Base-by-base conservation (phyloP, 2,888 invertebrate species). In the Cheilosia impressa region DNA sequence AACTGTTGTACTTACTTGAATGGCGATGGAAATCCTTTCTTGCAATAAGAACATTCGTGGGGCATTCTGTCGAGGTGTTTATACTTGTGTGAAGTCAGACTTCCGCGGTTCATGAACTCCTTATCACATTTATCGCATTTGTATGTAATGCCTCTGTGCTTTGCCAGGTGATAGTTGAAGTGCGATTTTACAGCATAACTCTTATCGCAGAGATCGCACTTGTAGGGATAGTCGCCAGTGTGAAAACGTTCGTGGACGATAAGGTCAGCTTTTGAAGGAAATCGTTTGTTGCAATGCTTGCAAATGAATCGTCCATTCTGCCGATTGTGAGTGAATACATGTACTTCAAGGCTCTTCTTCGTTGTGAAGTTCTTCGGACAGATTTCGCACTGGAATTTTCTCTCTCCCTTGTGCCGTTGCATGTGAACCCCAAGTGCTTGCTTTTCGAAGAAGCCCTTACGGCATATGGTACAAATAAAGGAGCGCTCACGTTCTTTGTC, bases 211-310 rank as follows among this genome's bases (percentile, higher is more conserved):
- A 62, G 22, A 7, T 76, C 72, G 4, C 87, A 87, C 41, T 87
- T 66, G 34, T 63, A 87, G 1, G 87, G 87, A 63, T 76, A 87
- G 41, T 84, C 84, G 13, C 87, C 87, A 2, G 87, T 87, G n/a
- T 87, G 87, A 22, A 87, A 87, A n/a, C 87, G 84, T 62, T 78
- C 79, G 19, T 87, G 87, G 1, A 87, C 87, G n/a, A 24, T 72
- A 9, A 87, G 50, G 13, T 87, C 87, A n/a, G 79, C 60, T 7
- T 68, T 87, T 10, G 87, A 79, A n/a, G 84, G 50, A 31, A 87
- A 87, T 41, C 68, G 17, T 60, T 87, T 87, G 7, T 10, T 34
- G 13, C 87, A 87, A 24, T 76, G 58, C 9, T 69, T 80, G 50
- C 87, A 87, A 31, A 72, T 15, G 24, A 79, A 87, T 7, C 76